Percentiles rank a stretch among this genome's conserved stretches.
phyloP scores from a whole-genome alignment of 1,140 invertebrate species.

The Drosophila equinoxialis region DNA sequence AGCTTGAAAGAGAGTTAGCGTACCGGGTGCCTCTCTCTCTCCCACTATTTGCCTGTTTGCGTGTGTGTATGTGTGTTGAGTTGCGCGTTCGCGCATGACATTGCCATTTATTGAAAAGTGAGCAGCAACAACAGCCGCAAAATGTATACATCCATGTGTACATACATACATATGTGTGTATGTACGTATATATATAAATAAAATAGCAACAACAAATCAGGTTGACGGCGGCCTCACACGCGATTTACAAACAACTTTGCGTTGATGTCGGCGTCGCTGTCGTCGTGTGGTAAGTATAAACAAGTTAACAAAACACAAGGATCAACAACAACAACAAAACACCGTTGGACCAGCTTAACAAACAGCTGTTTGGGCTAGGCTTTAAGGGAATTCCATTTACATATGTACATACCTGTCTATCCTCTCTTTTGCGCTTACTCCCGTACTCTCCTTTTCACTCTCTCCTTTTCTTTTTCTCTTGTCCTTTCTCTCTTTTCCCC shows the following conservation, averaged over 20 bases:
- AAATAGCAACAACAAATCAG: constrained; percentile 25
- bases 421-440: not conserved
- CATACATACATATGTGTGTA: too few species aligned
- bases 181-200: constrained; percentile 8
- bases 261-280: not conserved
- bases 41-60: constrained; percentile 6
- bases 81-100: constrained; percentile 72
- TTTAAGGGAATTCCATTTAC: constrained; percentile 11
- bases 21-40: constrained; percentile 14
- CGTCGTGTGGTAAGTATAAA: too few species aligned
- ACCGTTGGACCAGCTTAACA: constrained; percentile 41
- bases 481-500: not conserved
- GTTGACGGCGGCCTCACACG: constrained; percentile 18
- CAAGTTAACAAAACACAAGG: constrained; percentile 27
- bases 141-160: not conserved
- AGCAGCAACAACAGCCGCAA: constrained; percentile 38
- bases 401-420: not conserved
- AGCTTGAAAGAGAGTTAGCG: constrained; percentile 9
- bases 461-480: not conserved
- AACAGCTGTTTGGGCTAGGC: constrained; percentile 77
- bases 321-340: constrained; percentile 34
- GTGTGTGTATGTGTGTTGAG: not conserved
- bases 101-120: constrained; percentile 78
- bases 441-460: not conserved
- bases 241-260: constrained; percentile 12